phyloP scores from a whole-genome alignment of 2,888 invertebrate genomes.

The Pasiphila rectangulata region DNA sequence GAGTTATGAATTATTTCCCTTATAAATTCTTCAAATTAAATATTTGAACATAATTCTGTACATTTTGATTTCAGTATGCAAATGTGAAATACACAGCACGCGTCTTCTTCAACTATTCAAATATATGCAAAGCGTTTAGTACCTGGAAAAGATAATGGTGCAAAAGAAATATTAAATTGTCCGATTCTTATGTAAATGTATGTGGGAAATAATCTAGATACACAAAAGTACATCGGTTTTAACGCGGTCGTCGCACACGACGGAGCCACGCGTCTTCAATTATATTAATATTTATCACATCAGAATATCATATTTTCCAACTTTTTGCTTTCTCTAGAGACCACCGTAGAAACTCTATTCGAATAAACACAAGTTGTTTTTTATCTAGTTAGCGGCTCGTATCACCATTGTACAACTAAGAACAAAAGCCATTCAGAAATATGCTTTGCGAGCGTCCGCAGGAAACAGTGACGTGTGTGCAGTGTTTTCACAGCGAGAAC shows the following conservation, averaged over 20 bases:
- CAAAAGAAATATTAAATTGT: slow-evolving; percentile 66
- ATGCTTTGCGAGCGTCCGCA: slow-evolving; percentile 54
- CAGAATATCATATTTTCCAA: slow-evolving; percentile 21
- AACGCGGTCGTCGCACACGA: slow-evolving; percentile 51
- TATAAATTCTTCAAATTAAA: neutral
- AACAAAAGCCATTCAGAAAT: slow-evolving; percentile 76
- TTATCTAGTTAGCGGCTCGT: slow-evolving; percentile 42
- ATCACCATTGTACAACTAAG: slow-evolving; percentile 67
- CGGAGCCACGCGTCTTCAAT: slow-evolving; percentile 49
- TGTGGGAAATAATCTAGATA: slow-evolving; percentile 63
- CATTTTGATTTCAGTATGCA: slow-evolving; percentile 49
- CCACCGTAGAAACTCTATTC: neutral
- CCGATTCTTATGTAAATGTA: slow-evolving; percentile 68
- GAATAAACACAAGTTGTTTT: slow-evolving; percentile 37
- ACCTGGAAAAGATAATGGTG: slow-evolving; percentile 64
- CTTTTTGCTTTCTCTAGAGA: slow-evolving; percentile 19
- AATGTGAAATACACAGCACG: slow-evolving; percentile 56
- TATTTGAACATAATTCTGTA: slow-evolving; percentile 25
- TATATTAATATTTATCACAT: slow-evolving; percentile 40
- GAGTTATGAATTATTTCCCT: too few species aligned
- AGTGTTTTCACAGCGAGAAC: slow-evolving; percentile 63
- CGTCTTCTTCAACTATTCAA: slow-evolving; percentile 61
- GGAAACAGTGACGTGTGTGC: slow-evolving; percentile 71
- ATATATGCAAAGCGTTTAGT: slow-evolving; percentile 68
- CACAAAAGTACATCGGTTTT: slow-evolving; percentile 36